Conservation (phyloP, 2,888 invertebrate genomes). For the Ectemnius lituratus region DNA sequence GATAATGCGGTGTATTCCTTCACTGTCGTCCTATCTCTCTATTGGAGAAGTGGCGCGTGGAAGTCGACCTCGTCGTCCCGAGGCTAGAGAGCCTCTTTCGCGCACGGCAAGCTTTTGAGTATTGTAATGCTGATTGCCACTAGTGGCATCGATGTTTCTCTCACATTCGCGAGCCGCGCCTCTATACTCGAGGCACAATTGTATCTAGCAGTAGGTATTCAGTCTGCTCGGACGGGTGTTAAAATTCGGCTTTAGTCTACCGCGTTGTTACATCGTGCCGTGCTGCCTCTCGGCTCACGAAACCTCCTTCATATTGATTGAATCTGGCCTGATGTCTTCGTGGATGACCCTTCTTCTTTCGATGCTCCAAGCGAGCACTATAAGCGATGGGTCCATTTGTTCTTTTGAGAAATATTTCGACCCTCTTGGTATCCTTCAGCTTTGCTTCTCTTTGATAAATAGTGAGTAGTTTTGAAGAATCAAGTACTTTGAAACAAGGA, state of each 20-base stretch:
- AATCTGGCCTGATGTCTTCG: conserved; percentile 3
- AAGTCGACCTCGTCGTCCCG: too few species aligned
- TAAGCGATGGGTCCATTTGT: background rate
- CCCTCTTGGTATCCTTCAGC: conserved; percentile 56
- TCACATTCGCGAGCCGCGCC: conserved; percentile 14
- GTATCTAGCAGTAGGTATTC: background rate
- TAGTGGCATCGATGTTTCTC: conserved; percentile 48
- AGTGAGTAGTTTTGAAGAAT: background rate
- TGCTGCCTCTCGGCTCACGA: background rate
- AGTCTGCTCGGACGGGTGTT: conserved; percentile 17
- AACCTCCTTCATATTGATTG: background rate
- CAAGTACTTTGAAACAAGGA: background rate
- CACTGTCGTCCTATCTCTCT: too few species aligned
- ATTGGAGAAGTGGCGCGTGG: too few species aligned
- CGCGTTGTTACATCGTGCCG: background rate
- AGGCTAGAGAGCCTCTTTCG: conserved; percentile 1
- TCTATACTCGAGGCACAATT: conserved; percentile 9
- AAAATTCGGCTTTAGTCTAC: conserved; percentile 3
- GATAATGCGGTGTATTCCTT: too few species aligned
- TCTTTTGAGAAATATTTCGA: conserved; percentile 20
- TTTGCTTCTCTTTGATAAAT: conserved; percentile 10
- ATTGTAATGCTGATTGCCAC: conserved; percentile 34
- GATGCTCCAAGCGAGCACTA: background rate
- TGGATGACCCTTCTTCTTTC: background rate
- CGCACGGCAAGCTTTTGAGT: conserved; percentile 26